Conservation (phyloP, 2,113 vertebrate species). For the Amphiprion ocellaris region DNA sequence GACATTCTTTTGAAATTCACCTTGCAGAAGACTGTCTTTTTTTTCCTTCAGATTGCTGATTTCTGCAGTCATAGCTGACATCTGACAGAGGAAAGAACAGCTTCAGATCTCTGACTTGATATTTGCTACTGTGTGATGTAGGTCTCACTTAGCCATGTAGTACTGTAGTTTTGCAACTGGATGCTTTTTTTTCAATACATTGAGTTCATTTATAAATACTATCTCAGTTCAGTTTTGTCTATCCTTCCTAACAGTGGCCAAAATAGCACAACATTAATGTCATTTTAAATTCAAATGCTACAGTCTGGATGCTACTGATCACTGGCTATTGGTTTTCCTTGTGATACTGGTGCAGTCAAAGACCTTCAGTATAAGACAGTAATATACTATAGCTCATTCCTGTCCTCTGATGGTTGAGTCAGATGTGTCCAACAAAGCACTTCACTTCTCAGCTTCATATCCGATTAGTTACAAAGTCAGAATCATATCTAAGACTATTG, state of each 20-base stretch:
- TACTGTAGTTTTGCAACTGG: neutral
- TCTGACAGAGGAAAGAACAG: conserved; percentile 70
- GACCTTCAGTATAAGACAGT: neutral
- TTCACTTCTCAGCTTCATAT: conserved; percentile 59
- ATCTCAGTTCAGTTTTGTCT: no score
- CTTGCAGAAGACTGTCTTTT: conserved; percentile 75
- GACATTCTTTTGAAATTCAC: conserved; percentile 61
- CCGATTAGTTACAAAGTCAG: conserved; percentile 61
- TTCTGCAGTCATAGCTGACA: conserved; percentile 65
- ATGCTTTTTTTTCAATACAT: neutral
- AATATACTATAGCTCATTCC: conserved; percentile 16
- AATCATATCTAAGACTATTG: conserved; percentile 62
- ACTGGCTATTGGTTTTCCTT: neutral
- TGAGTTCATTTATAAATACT: no score
- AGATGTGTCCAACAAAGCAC: conserved; percentile 44
- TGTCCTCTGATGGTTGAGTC: conserved; percentile 35
- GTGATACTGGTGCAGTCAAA: neutral
- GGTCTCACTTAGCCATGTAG: neutral
- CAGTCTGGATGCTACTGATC: neutral
- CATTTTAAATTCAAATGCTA: neutral
- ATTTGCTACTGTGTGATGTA: neutral
- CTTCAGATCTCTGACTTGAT: conserved; percentile 25
- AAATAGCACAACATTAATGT: no score
- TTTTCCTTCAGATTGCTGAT: conserved; percentile 68
- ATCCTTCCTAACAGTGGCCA: no score